Conservation (phyloP, 92 coral and sea anemone species). For the Palythoa grandis region DNA sequence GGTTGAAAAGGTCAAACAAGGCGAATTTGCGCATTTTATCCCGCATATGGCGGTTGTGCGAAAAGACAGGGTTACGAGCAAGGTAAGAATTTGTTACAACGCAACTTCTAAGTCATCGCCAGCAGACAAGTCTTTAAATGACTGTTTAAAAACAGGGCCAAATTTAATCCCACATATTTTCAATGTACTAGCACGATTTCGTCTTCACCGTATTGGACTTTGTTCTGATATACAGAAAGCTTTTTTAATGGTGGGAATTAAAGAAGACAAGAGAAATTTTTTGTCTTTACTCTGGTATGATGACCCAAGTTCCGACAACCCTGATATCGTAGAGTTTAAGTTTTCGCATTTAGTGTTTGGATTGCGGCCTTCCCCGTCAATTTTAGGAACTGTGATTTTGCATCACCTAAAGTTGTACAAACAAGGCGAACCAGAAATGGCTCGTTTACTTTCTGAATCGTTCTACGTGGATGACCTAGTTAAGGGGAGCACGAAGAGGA, state of each 20-base stretch:
- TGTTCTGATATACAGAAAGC: conserved; percentile 41
- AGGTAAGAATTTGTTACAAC: conserved; percentile 33
- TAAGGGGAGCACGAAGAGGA: conserved; percentile 27
- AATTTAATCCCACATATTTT: conserved; percentile 38
- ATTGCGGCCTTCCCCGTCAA: conserved; percentile 41
- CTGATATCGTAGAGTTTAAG: conserved; percentile 38
- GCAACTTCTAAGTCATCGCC: conserved; percentile 25
- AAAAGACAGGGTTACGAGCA: conserved; percentile 41
- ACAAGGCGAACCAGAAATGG: conserved; percentile 34
- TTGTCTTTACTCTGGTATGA: conserved; percentile 47
- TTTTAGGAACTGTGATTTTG: conserved; percentile 44
- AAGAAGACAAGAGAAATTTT: conserved; percentile 26
- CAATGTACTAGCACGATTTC: conserved; percentile 33
- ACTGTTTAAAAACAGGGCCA: conserved; percentile 46
- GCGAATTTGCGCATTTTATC: conserved; percentile 36
- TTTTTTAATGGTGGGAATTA: conserved; percentile 48
- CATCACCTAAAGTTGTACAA: conserved; percentile 37
- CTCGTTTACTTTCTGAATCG: conserved; percentile 5
- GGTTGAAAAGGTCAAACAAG: conserved; percentile 23
- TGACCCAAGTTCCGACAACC: conserved; percentile 21
- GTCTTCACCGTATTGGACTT: conserved; percentile 26
- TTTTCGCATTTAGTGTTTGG: conserved; percentile 49
- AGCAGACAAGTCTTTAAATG: conserved; percentile 42
- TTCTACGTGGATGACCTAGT: conserved; percentile 48
- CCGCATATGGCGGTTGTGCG: conserved; percentile 44